These are phyloP conservation scores for Nudaria mundana DNA, from an alignment of 2,888 invertebrate genomes.

Conservation along the genomic window DNA sequence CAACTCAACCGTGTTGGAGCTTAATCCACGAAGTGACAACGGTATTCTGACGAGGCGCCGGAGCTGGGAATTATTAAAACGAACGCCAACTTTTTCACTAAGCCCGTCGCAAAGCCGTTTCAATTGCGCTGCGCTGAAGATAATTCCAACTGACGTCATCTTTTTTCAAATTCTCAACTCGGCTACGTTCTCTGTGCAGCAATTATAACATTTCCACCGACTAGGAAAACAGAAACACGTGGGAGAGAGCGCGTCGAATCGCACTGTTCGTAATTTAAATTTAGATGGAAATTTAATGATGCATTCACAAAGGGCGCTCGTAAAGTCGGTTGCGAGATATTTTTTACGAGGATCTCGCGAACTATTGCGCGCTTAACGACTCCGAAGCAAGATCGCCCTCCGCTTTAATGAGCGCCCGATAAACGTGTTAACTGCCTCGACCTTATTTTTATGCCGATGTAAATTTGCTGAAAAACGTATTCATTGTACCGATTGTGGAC, in stretches of 20 bases:
- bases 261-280: slow-evolving; percentile 78
- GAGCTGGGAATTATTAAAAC: slow-evolving; percentile 81
- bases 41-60: slow-evolving; percentile 82
- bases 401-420: slow-evolving; percentile 81
- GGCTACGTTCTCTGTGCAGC: slow-evolving; percentile 77
- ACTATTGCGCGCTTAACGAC: slow-evolving; percentile 82
- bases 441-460: slow-evolving; percentile 80
- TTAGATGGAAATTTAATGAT: slow-evolving; percentile 82
- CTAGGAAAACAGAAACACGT: slow-evolving; percentile 81
- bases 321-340: slow-evolving; percentile 81
- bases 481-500: slow-evolving; percentile 68
- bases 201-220: slow-evolving; percentile 80
- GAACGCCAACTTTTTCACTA: slow-evolving; percentile 82
- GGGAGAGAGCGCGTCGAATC: slow-evolving; percentile 72
- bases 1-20: slow-evolving; percentile 80
- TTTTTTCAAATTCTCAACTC: slow-evolving; percentile 79
- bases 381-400: slow-evolving; percentile 80
- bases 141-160: slow-evolving; percentile 81
- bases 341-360: slow-evolving; percentile 81
- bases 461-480: slow-evolving; percentile 78
- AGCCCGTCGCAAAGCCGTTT: slow-evolving; percentile 81
- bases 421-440: slow-evolving; percentile 80
- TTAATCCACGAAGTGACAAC: slow-evolving; percentile 81
- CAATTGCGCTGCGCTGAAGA: slow-evolving; percentile 82
- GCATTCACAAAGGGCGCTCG: slow-evolving; percentile 80